These are phyloP conservation scores for Zeugodacus cucurbitae DNA, from an alignment of 1,140 invertebrate species.

Conservation along the genomic window DNA sequence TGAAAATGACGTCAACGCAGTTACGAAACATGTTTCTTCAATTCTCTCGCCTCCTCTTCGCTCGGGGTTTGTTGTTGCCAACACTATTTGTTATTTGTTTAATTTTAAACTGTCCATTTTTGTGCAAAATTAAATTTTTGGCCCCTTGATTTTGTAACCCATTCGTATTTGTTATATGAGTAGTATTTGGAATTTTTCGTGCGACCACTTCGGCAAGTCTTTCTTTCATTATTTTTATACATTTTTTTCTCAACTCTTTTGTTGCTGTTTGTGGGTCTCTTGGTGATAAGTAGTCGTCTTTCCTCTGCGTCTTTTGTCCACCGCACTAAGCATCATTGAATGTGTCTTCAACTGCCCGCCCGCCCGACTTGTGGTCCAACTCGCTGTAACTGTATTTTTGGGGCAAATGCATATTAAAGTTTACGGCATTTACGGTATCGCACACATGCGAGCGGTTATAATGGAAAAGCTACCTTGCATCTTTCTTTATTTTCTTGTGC, in stretches of 20 bases:
- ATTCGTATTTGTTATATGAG: slow-evolving; percentile 15
- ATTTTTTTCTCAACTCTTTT: not conserved
- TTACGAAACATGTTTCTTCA: slow-evolving; percentile 62
- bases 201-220: slow-evolving; percentile 40
- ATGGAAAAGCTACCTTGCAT: not conserved
- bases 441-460: not conserved
- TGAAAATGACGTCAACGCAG: slow-evolving; percentile 61
- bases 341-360: not conserved
- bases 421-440: not conserved
- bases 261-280: not conserved
- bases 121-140: slow-evolving; percentile 29
- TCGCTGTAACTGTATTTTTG: not conserved
- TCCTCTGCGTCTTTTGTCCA: not conserved
- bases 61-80: not conserved
- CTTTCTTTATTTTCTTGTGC: not conserved
- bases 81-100: not conserved
- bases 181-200: not conserved
- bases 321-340: not conserved
- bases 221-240: slow-evolving; percentile 48
- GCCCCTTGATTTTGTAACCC: slow-evolving; percentile 40
- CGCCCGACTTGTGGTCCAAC: not conserved
- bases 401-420: not conserved
- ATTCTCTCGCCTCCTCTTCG: slow-evolving; percentile 47
- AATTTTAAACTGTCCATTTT: slow-evolving; percentile 2
- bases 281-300: not conserved